A percentile compares a stretch with the other conserved stretches of the same genome.
Evolutionary conservation across 2,888 invertebrate species (phyloP).

Genomic region (Acleris literana): DNA sequence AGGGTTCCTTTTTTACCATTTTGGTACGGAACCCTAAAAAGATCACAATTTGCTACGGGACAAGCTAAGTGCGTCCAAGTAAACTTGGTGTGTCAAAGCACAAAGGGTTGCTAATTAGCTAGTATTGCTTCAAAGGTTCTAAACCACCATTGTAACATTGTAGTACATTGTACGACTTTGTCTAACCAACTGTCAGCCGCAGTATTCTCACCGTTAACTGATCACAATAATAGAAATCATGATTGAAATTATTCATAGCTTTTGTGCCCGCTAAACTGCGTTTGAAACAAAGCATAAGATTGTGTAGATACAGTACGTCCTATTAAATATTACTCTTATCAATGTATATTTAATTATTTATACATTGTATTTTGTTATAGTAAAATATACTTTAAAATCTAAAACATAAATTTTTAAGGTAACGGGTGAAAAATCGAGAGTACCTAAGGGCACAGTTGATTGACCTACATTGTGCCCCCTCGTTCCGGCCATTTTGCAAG

Average conservation of each 20-base stretch:
- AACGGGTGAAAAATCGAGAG: conserved; percentile 15
- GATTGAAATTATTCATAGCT: conserved; percentile 1
- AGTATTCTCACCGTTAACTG: conserved; percentile 3
- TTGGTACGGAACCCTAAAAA: too few species aligned
- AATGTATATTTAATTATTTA: too few species aligned
- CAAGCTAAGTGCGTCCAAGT: too few species aligned
- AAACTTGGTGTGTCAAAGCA: too few species aligned
- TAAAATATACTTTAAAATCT: too few species aligned
- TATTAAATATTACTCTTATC: too few species aligned
- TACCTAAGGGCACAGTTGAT: conserved; percentile 19
- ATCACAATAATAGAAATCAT: conserved; percentile 1
- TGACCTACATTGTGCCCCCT: conserved; percentile 21
- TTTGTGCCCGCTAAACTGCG: not conserved
- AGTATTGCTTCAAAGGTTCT: conserved; percentile 6
- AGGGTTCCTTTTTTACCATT: too few species aligned
- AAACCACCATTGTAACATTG: not conserved
- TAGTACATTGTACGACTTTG: not conserved
- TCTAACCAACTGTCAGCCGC: conserved; percentile 6
- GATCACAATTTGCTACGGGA: too few species aligned
- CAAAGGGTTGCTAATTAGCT: conserved; percentile 1
- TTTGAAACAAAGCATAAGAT: too few species aligned
- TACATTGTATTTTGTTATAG: too few species aligned
- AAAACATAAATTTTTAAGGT: not conserved
- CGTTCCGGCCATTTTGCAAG: conserved; percentile 16
- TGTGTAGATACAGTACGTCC: too few species aligned